phyloP scores from a whole-genome alignment of 2,888 invertebrate genomes.

The Muschampia plurimacula region DNA sequence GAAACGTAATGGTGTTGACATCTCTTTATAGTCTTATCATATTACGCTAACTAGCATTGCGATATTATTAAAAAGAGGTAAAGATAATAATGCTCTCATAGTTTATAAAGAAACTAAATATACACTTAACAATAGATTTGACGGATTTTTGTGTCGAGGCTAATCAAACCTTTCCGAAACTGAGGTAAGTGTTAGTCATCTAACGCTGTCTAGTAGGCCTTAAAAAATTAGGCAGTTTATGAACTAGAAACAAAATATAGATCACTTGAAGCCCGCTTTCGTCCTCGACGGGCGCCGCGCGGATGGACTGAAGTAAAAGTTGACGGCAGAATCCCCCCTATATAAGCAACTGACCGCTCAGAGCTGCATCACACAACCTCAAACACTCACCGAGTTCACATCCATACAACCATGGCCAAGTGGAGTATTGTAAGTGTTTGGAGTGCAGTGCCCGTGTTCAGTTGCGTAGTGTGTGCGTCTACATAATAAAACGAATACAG shows the following conservation, averaged over 20 bases:
- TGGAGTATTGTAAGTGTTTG: conserved; percentile 79
- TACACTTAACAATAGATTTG: too few relatives aligned
- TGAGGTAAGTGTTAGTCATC: too few relatives aligned
- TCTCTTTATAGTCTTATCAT: too few relatives aligned
- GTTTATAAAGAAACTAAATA: too few relatives aligned
- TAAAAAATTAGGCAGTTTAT: background rate
- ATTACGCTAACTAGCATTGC: too few relatives aligned
- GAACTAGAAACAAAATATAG: conserved; percentile 55
- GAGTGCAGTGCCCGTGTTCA: conserved; percentile 71
- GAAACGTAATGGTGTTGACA: too few relatives aligned
- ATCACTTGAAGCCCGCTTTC: conserved; percentile 68
- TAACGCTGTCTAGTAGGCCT: too few relatives aligned
- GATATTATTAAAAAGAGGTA: too few relatives aligned
- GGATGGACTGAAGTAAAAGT: conserved; percentile 79
- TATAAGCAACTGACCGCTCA: conserved; percentile 66
- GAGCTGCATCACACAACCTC: conserved; percentile 70
- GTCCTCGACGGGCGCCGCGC: conserved; percentile 64
- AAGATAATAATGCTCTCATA: too few relatives aligned
- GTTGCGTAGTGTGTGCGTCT: conserved; percentile 13
- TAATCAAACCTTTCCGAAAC: too few relatives aligned
- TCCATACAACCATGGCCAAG: conserved; percentile 70
- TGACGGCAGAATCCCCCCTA: conserved; percentile 70
- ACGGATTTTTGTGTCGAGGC: too few relatives aligned
- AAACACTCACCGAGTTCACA: conserved; percentile 59
- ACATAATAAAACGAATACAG: background rate